These are phyloP conservation scores for Narcine bancroftii DNA, from an alignment of 2,113 vertebrate species.

Conservation along the genomic window DNA sequence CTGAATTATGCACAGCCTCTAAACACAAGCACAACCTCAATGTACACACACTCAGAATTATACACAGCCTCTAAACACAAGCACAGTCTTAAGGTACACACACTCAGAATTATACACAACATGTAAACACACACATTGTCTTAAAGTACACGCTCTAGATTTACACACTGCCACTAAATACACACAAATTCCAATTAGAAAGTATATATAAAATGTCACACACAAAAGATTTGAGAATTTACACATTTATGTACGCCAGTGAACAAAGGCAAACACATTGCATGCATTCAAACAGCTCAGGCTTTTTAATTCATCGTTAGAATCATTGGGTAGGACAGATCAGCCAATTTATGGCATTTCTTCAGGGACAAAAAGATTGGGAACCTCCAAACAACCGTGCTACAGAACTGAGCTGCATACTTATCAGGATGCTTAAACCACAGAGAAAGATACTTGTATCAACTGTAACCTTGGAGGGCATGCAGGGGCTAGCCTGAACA, in stretches of 20 bases:
- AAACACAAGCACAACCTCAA: not conserved
- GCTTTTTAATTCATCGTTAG: not conserved
- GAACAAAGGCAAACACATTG: not conserved
- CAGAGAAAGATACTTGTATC: not conserved
- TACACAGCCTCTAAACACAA: not conserved
- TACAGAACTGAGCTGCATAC: not conserved
- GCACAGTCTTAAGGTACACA: not conserved
- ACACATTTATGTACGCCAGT: not conserved
- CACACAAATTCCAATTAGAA: not conserved
- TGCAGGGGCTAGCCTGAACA: not conserved
- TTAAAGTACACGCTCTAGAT: not conserved
- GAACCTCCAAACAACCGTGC: not conserved
- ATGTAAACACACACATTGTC: not conserved
- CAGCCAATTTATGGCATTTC: conserved; percentile 1
- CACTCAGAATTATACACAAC: not conserved
- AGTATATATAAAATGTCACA: not conserved
- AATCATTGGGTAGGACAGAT: not conserved
- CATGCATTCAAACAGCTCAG: not conserved
- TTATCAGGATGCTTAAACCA: not conserved
- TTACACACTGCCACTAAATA: too few relatives aligned
- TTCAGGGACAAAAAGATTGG: not conserved
- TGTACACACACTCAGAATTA: not conserved
- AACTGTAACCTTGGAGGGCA: not conserved
- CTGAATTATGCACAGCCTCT: too few relatives aligned
- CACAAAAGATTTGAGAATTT: not conserved